Percentiles rank a stretch among this genome's conserved stretches.
Conservation (phyloP, 2,113 vertebrate species). For the Rhabdomys dilectus region DNA sequence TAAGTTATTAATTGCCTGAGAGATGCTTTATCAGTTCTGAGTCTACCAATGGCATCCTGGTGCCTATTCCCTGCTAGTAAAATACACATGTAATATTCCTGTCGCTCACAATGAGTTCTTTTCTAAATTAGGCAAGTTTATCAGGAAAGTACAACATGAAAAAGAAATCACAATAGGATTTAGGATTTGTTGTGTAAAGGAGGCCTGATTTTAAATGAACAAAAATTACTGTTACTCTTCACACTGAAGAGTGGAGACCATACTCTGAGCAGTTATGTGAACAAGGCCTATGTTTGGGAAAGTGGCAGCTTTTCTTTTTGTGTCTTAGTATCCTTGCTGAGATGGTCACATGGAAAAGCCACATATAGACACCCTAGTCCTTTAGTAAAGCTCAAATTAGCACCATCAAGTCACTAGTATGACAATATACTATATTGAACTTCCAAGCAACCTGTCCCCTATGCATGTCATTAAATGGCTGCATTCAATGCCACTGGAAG, state of each 20-base stretch:
- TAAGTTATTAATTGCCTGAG: constrained; percentile 27
- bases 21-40: background rate
- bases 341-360: background rate
- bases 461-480: background rate
- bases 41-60: background rate
- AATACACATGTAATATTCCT: background rate
- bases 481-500: background rate
- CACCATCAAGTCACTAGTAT: background rate
- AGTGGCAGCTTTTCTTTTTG: background rate
- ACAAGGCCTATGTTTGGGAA: background rate
- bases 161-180: background rate
- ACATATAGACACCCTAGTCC: background rate
- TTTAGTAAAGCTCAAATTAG: background rate
- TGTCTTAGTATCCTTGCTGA: background rate
- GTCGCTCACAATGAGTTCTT: background rate
- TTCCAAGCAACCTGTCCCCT: background rate
- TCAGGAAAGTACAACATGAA: background rate
- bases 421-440: background rate
- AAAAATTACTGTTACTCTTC: background rate
- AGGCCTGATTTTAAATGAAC: background rate
- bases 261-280: background rate
- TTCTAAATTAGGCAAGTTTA: constrained; percentile 8
- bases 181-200: background rate
- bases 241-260: background rate
- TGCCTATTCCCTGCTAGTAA: background rate